Evolutionary conservation across 2,888 invertebrate species (phyloP).

Genomic region (Syrista parreyssii): DNA sequence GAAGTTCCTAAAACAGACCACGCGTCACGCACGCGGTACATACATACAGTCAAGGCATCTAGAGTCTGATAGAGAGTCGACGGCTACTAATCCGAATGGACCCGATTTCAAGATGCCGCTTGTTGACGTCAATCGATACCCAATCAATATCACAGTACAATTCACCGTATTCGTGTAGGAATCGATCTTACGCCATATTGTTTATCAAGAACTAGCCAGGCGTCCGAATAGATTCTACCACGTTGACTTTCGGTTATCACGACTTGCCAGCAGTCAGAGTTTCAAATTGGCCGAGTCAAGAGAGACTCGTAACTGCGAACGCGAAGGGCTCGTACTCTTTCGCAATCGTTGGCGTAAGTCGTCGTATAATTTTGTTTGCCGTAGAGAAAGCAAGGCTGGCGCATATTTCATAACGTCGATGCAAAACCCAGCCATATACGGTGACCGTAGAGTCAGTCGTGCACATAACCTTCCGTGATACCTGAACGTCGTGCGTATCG

Average conservation of each 20-base stretch:
- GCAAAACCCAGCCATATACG: neutral
- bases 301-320: neutral
- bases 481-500: neutral
- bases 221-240: no score
- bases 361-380: slow-evolving; percentile 24
- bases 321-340: neutral
- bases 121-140: neutral
- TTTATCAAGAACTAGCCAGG: no score
- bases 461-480: neutral
- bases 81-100: neutral
- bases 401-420: slow-evolving; percentile 3
- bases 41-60: neutral
- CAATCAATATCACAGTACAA: neutral
- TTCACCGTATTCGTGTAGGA: neutral
- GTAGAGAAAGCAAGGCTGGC: slow-evolving; percentile 33
- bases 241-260: neutral
- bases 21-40: neutral
- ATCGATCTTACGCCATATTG: neutral
- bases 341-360: neutral
- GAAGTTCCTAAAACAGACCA: neutral
- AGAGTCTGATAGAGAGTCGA: neutral
- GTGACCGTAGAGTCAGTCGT: neutral
- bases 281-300: neutral
- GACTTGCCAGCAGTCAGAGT: neutral
- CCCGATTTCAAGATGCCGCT: neutral